These are phyloP conservation scores for Ceratotherium simum DNA, from an alignment of 2,113 vertebrate genomes.

Conservation along the genomic window DNA sequence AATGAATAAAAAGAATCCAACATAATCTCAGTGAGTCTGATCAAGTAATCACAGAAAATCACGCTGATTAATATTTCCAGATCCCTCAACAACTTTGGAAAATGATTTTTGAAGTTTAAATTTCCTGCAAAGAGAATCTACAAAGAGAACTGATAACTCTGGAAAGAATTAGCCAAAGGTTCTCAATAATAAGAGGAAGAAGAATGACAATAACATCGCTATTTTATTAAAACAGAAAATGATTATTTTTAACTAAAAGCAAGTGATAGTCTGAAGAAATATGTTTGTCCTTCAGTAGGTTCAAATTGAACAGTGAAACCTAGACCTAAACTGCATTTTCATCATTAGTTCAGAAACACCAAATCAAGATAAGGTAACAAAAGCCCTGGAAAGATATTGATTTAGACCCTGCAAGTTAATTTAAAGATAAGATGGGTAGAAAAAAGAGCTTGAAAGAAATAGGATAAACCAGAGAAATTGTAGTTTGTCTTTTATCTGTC, in stretches of 20 bases:
- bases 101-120: not conserved
- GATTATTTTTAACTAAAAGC: not conserved
- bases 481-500: constrained; percentile 40
- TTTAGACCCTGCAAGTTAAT: constrained; percentile 56
- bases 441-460: not conserved
- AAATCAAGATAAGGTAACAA: constrained; percentile 57
- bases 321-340: not conserved
- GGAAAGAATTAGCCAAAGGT: not conserved
- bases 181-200: not conserved
- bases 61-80: not conserved
- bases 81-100: not conserved
- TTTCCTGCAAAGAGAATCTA: not conserved
- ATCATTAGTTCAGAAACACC: constrained; percentile 39
- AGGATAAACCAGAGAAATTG: not conserved
- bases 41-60: not conserved
- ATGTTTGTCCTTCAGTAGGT: not conserved
- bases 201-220: not conserved
- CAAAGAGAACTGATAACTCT: not conserved
- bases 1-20: not conserved
- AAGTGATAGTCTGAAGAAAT: not conserved
- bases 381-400: constrained; percentile 53
- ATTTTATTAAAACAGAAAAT: not conserved
- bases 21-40: not conserved
- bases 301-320: constrained; percentile 21
- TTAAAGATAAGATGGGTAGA: constrained; percentile 55